Evolutionary conservation across 2,888 invertebrate genomes (phyloP).

Genomic region (Plusia festucae): DNA sequence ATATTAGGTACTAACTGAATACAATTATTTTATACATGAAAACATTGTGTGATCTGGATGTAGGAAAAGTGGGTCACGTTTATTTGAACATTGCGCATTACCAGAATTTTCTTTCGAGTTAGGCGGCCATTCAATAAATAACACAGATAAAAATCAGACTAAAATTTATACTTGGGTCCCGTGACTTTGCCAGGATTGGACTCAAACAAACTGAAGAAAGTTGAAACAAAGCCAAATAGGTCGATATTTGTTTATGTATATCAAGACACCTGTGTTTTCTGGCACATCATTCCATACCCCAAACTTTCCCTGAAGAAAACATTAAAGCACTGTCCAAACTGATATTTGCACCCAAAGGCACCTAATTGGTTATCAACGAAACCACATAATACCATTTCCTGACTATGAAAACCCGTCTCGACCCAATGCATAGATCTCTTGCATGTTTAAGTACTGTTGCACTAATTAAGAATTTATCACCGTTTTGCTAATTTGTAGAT

Average conservation of each 20-base stretch:
- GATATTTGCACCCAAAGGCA: background rate
- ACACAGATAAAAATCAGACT: background rate
- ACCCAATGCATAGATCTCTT: background rate
- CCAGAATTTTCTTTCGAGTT: background rate
- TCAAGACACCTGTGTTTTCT: background rate
- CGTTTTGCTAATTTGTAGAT: constrained; percentile 10
- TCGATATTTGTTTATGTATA: constrained; percentile 1
- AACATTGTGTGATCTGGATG: no score
- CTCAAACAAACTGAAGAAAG: background rate
- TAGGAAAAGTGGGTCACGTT: no score
- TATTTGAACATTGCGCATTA: no score
- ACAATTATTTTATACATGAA: no score
- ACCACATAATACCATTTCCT: background rate
- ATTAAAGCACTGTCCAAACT: background rate
- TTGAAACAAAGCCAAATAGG: constrained; percentile 4
- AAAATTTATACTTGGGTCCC: no score
- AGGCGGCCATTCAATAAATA: background rate
- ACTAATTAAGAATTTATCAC: constrained; percentile 10
- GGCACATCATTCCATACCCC: background rate
- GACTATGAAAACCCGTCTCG: background rate
- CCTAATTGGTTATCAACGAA: background rate
- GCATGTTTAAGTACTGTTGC: background rate
- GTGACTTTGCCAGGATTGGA: background rate
- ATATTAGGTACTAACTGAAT: background rate
- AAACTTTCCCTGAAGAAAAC: background rate